Conservation (phyloP, 1,140 invertebrate species). For the Apocrypta bakeri region DNA sequence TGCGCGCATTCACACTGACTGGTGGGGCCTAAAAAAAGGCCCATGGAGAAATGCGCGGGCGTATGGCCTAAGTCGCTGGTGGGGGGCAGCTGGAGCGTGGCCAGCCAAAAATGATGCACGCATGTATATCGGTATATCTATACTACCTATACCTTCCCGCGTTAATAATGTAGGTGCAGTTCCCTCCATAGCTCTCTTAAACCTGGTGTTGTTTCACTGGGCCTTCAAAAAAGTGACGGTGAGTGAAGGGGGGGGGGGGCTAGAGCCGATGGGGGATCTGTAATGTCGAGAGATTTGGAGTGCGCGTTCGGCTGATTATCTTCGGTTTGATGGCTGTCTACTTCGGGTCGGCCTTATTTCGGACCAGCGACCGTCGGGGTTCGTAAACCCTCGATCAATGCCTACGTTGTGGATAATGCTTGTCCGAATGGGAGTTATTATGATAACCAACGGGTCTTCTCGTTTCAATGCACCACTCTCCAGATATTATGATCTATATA, state of each 20-base stretch:
- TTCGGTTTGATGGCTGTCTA: conserved; percentile 48
- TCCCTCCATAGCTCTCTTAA: not conserved
- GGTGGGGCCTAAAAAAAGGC: not conserved
- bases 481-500: not conserved
- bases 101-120: conserved; percentile 28
- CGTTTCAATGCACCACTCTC: not conserved
- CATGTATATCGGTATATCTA: not conserved
- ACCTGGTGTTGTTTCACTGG: not conserved
- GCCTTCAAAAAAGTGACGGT: not conserved
- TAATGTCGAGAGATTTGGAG: conserved; percentile 52
- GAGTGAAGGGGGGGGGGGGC: conserved; percentile 27
- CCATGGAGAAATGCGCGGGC: not conserved
- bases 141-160: not conserved
- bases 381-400: conserved; percentile 39
- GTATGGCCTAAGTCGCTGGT: conserved; percentile 7
- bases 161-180: not conserved
- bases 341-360: not conserved
- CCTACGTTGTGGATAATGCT: conserved; percentile 41
- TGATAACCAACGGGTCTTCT: conserved; percentile 40
- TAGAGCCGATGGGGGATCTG: conserved; percentile 45
- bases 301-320: conserved; percentile 58
- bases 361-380: conserved; percentile 26
- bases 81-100: conserved; percentile 44
- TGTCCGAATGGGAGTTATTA: not conserved
- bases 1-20: too few species aligned